phyloP scores from a whole-genome alignment of 2,888 invertebrate genomes.

The Rhingia campestris region DNA sequence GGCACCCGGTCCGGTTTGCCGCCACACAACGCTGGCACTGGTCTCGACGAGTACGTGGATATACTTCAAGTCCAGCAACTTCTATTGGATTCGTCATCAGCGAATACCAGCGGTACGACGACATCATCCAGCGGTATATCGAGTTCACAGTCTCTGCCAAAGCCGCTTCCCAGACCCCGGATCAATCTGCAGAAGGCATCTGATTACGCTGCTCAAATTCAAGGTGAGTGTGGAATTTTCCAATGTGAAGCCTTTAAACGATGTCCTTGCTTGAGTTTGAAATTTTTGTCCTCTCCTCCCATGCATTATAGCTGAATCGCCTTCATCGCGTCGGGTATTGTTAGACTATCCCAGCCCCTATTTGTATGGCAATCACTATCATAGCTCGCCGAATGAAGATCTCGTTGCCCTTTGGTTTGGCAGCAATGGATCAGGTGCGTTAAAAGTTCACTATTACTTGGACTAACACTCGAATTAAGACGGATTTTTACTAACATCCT shows the following conservation, averaged over 20 bases:
- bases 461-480: constrained; percentile 54
- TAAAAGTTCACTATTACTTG: constrained; percentile 45
- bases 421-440: constrained; percentile 86
- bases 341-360: constrained; percentile 83
- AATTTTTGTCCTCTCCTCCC: constrained; percentile 29
- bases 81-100: constrained; percentile 84
- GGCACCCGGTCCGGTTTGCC: constrained; percentile 42
- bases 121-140: constrained; percentile 61
- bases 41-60: constrained; percentile 90
- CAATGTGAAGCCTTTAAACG: no score
- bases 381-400: constrained; percentile 88
- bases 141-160: constrained; percentile 54
- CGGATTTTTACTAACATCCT: constrained; percentile 43
- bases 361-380: constrained; percentile 83
- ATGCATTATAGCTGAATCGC: constrained; percentile 81
- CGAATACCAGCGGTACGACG: constrained; percentile 76
- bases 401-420: constrained; percentile 90
- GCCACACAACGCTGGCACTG: constrained; percentile 6
- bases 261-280: constrained; percentile 30
- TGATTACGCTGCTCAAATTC: constrained; percentile 82
- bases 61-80: constrained; percentile 91
- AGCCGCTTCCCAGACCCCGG: constrained; percentile 80
- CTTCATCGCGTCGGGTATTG: constrained; percentile 83
- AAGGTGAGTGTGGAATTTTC: constrained; percentile 78
- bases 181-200: constrained; percentile 82